phyloP scores from a whole-genome alignment of 37 sponge, comb jelly and placozoan species.

The Hormiphora californensis region DNA sequence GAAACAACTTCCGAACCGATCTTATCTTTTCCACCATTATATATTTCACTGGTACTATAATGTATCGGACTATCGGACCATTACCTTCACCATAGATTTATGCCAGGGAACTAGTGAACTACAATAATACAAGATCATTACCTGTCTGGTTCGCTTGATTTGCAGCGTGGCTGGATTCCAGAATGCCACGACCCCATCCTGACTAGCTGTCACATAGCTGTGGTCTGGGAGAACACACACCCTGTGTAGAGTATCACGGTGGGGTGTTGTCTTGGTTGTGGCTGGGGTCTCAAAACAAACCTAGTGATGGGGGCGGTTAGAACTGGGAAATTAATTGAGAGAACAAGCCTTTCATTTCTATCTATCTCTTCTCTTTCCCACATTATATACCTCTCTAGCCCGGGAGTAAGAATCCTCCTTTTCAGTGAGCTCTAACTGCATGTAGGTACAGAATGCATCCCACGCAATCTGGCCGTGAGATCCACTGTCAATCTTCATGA shows the following conservation, averaged over 20 bases:
- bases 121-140: too few relatives aligned
- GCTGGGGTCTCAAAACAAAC: slow-evolving; percentile 52
- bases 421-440: slow-evolving; percentile 73
- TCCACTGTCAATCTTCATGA: slow-evolving; percentile 80
- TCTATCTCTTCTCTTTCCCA: background rate
- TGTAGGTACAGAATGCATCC: slow-evolving; percentile 86
- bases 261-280: slow-evolving; percentile 39
- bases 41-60: too few relatives aligned
- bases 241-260: slow-evolving; percentile 46
- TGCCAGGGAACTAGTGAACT: too few relatives aligned
- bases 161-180: slow-evolving; percentile 48
- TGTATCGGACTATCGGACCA: too few relatives aligned
- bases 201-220: slow-evolving; percentile 52
- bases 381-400: slow-evolving; percentile 60
- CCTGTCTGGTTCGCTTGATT: slow-evolving; percentile 13
- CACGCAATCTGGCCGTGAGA: slow-evolving; percentile 75
- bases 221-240: slow-evolving; percentile 49
- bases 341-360: background rate
- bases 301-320: background rate
- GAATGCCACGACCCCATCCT: slow-evolving; percentile 52
- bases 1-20: too few relatives aligned
- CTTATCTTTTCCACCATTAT: too few relatives aligned
- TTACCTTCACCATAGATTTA: too few relatives aligned
- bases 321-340: background rate
- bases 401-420: slow-evolving; percentile 61